Percentiles rank a stretch among this genome's conserved stretches.
These are phyloP conservation scores for Probosciger aterrimus DNA, from an alignment of 2,113 vertebrate species.

Conservation along the genomic window DNA sequence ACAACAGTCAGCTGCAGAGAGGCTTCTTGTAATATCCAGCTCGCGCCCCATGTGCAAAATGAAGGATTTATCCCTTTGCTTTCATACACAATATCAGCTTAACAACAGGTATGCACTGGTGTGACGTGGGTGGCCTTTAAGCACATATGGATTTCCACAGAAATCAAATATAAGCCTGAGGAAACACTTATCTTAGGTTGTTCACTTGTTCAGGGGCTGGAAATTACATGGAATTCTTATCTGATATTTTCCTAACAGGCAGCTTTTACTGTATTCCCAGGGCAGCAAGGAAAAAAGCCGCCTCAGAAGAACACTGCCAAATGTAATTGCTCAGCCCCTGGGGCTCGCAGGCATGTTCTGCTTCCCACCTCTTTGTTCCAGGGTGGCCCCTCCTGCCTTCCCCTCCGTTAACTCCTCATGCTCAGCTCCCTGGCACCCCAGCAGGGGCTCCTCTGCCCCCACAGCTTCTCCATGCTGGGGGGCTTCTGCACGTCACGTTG, in stretches of 20 bases:
- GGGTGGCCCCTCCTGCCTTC: constrained; percentile 66
- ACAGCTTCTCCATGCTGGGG: background rate
- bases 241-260: constrained; percentile 69
- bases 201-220: constrained; percentile 69
- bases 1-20: background rate
- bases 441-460: background rate
- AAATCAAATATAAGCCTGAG: constrained; percentile 70
- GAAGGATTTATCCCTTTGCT: constrained; percentile 29
- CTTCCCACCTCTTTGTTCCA: constrained; percentile 69
- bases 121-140: constrained; percentile 70
- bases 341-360: constrained; percentile 53
- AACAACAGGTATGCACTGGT: constrained; percentile 9
- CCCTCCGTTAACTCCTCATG: constrained; percentile 30
- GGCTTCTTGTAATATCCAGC: background rate
- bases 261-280: constrained; percentile 54
- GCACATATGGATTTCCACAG: constrained; percentile 46
- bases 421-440: constrained; percentile 15
- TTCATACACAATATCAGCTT: constrained; percentile 36
- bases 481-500: background rate
- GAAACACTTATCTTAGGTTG: constrained; percentile 65
- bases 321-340: constrained; percentile 45
- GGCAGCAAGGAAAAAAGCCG: constrained; percentile 42
- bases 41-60: background rate
- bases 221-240: constrained; percentile 74
- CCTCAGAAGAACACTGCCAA: constrained; percentile 43